Evolutionary conservation across 2,797 vertebrate genomes (phyloP), one percentile per base, ranked within the genome.

Genomic region (Phalloptychus januarius): DNA sequence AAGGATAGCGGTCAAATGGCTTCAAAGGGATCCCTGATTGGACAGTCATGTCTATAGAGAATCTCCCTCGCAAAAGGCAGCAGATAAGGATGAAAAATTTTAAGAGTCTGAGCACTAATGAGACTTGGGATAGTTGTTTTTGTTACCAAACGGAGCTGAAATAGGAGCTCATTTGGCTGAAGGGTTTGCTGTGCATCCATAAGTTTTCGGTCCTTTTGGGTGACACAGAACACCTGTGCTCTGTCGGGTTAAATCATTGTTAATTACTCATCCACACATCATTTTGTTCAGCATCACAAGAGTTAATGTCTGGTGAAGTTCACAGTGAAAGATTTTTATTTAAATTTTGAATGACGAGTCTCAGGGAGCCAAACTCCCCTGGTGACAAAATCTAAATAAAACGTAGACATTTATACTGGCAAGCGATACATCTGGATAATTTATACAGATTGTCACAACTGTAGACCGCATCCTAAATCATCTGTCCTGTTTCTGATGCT

Each of bases 1-100:
- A 95, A 94, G 93, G 94, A 93, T 95, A 94, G 93, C 88, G 91
- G 93, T 93, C 92, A 90, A 91, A 86, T 48, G 69, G 90, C 94
- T 95, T 95, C 94, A 96, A 95, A 96, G 92, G 88, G 84, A 84
- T 88, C 83, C 76, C 69, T 81, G 88, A 90, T 89, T 91, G 88
- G 87, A 82, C 31, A 65, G 76, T 74, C 83, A 77, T 84, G 90
- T 91, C 91, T 89, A 83, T 75, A 79, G 92, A 93, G 88, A 86
- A 89, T 87, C 85, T 81, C 81, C 76, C 86, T 44, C 67, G 82
- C 77, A 79, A 83, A 77, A 87, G 83, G 83, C 63, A 78, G 71
- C 76, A 86, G 91, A 93, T 93, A 92, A 91, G 85, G 65, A 90
- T 87, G 88, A 92, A 87, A 91, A 90, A 92, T 90, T 4, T 83